phyloP scores from a whole-genome alignment of 2,113 vertebrate species.

The Macquaria ambigua region DNA sequence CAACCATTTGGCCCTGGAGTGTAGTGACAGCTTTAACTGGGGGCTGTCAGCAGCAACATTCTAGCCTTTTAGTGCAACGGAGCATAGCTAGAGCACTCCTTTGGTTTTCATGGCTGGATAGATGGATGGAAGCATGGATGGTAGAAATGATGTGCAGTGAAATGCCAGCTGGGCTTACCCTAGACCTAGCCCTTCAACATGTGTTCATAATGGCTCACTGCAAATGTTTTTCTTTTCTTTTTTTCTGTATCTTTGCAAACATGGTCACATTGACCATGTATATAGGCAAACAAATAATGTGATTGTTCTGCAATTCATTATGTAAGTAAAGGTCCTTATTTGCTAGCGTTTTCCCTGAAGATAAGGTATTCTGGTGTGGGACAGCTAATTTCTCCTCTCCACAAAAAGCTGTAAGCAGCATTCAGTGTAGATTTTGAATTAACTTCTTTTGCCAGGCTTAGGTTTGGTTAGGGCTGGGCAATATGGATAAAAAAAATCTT shows the following conservation, averaged over 20 bases:
- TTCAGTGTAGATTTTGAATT: no score
- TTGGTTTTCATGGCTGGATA: constrained; percentile 42
- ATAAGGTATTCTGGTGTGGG: not conserved
- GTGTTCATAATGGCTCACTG: not conserved
- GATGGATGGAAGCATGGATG: constrained; percentile 12
- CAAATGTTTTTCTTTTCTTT: not conserved
- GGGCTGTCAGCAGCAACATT: constrained; percentile 33
- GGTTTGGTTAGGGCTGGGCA: no score
- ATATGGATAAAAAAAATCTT: no score
- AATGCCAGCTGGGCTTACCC: constrained; percentile 17
- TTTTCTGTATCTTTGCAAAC: not conserved
- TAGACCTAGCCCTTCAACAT: not conserved
- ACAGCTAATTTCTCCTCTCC: not conserved
- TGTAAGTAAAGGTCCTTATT: constrained; percentile 1
- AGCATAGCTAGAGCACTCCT: constrained; percentile 32
- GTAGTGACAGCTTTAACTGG: constrained; percentile 33
- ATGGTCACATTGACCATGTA: not conserved
- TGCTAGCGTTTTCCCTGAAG: not conserved
- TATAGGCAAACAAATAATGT: not conserved
- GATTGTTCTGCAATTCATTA: not conserved
- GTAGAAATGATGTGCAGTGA: constrained; percentile 12
- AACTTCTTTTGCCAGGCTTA: no score
- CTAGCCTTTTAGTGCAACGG: constrained; percentile 39
- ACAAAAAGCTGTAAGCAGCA: not conserved
- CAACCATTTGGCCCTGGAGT: constrained; percentile 16